A percentile compares a stretch with the other conserved stretches of the same genome.
Evolutionary conservation across 2,797 vertebrate species (phyloP).

Genomic region (Propithecus deckenii): DNA sequence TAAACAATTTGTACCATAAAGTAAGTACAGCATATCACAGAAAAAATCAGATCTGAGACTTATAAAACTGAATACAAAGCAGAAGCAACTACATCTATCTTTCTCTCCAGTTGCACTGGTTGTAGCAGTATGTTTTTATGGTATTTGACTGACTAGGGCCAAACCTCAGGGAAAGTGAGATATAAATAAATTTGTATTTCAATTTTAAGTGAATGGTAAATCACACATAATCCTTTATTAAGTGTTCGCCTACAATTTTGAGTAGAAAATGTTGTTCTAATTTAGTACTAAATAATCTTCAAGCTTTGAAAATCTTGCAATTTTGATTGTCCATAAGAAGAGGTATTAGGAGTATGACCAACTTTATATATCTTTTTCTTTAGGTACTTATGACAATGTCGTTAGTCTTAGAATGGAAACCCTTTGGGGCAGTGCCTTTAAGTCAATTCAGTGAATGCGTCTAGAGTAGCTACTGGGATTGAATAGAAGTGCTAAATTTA

Average conservation of each 20-base stretch:
- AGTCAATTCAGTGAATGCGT: background rate
- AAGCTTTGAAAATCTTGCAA: conserved; percentile 7
- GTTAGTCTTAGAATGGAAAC: conserved; percentile 36
- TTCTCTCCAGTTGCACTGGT: background rate
- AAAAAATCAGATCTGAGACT: background rate
- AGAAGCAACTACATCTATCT: background rate
- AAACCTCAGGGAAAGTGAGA: conserved; percentile 6
- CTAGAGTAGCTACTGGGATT: background rate
- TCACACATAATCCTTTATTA: background rate
- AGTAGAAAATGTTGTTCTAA: conserved; percentile 3
- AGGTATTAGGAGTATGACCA: background rate
- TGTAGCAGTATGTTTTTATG: background rate
- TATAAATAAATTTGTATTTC: conserved; percentile 38
- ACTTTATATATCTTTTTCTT: background rate
- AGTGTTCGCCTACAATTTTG: background rate
- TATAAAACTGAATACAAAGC: conserved; percentile 13
- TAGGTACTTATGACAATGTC: background rate
- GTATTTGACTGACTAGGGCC: background rate
- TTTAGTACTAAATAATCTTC: conserved; percentile 25
- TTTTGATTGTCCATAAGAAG: background rate
- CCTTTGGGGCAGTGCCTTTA: background rate
- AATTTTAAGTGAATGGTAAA: background rate
- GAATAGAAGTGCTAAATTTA: background rate
- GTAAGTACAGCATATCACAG: background rate
- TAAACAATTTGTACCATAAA: conserved; percentile 13